phyloP scores from a whole-genome alignment of 2,888 invertebrate genomes.

The Pheosia gnoma region DNA sequence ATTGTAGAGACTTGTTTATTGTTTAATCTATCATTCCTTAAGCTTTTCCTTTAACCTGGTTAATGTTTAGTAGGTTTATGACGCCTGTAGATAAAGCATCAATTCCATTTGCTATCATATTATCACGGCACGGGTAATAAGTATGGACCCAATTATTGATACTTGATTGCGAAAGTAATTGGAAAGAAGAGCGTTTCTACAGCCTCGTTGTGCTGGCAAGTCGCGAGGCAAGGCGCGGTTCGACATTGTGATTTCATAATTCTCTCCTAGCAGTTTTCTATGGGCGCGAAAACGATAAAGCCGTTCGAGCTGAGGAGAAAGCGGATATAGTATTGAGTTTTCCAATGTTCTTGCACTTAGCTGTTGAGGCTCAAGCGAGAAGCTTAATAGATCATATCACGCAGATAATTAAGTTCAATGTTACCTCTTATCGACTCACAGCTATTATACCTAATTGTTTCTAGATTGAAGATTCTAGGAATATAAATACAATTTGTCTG shows the following conservation, averaged over 20 bases:
- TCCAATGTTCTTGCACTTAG: slow-evolving; percentile 64
- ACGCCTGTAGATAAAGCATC: not conserved
- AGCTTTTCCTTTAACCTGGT: no score
- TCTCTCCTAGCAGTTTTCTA: slow-evolving; percentile 72
- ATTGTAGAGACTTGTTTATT: no score
- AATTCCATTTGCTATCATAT: not conserved
- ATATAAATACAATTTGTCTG: not conserved
- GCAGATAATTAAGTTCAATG: no score
- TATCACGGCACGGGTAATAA: no score
- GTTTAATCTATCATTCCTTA: no score
- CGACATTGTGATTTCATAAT: slow-evolving; percentile 66
- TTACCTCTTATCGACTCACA: no score
- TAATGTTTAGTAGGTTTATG: slow-evolving; percentile 8
- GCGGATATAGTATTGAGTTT: slow-evolving; percentile 72
- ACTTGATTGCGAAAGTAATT: not conserved
- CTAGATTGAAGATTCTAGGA: no score
- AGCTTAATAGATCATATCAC: slow-evolving; percentile 25
- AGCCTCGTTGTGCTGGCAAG: not conserved
- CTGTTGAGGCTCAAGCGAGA: slow-evolving; percentile 42
- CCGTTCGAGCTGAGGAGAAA: slow-evolving; percentile 62
- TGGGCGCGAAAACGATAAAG: slow-evolving; percentile 64
- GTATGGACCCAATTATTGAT: no score
- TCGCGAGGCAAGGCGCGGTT: slow-evolving; percentile 23
- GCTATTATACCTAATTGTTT: no score
- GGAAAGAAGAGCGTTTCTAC: not conserved